Percentiles rank a stretch among this genome's conserved stretches.
phyloP scores from a whole-genome alignment of 1,140 invertebrate species.

The Sycophila sp. region DNA sequence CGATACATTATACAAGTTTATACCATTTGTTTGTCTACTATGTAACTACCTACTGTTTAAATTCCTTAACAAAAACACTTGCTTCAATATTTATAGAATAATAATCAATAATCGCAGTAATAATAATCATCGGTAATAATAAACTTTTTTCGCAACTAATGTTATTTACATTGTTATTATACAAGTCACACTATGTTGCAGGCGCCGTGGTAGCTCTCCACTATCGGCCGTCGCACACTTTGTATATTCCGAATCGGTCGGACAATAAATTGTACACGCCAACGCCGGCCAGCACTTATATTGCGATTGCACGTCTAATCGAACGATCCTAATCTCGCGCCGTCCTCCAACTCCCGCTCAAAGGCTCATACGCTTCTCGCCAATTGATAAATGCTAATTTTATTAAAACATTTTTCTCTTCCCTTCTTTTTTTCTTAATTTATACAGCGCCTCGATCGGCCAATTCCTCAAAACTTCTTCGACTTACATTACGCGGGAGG shows the following conservation, averaged over 20 bases:
- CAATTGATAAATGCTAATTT: neutral
- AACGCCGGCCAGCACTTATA: constrained; percentile 20
- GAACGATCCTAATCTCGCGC: constrained; percentile 25
- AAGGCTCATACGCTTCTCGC: neutral
- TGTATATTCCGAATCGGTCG: constrained; percentile 10
- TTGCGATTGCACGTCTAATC: constrained; percentile 36
- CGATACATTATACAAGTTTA: constrained; percentile 35
- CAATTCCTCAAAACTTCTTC: constrained; percentile 24
- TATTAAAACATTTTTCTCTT: constrained; percentile 16
- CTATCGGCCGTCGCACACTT: neutral
- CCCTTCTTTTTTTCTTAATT: constrained; percentile 23
- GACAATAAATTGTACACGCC: constrained; percentile 31
- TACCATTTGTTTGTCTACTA: constrained; percentile 4
- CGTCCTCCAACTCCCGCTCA: neutral
- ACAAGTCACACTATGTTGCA: constrained; percentile 44
- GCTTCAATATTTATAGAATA: constrained; percentile 47
- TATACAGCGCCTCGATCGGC: constrained; percentile 18
- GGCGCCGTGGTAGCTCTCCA: neutral
- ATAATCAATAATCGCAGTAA: constrained; percentile 53
- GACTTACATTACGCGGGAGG: neutral
- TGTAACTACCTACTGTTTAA: constrained; percentile 42
- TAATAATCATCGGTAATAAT: constrained; percentile 50
- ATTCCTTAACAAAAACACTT: constrained; percentile 56
- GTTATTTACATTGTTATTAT: constrained; percentile 62
- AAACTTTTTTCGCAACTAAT: constrained; percentile 55